Percentiles rank a stretch among this genome's conserved stretches.
Evolutionary conservation across 1,140 invertebrate genomes (phyloP).

Genomic region (Zaprionus camerounensis): DNA sequence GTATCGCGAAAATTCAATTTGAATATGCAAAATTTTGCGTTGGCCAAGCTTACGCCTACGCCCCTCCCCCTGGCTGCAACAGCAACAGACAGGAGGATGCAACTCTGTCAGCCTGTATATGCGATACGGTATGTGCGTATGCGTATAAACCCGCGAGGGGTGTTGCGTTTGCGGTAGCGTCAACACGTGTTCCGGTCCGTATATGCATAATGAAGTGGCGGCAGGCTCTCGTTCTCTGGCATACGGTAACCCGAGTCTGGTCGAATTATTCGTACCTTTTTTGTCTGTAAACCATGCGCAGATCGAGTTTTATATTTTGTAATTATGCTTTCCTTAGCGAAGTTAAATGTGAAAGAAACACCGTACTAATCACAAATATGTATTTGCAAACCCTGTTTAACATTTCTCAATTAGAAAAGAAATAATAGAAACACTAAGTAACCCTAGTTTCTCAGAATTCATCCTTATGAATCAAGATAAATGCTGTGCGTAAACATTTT

Average conservation of each 20-base stretch:
- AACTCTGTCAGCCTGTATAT: conserved; percentile 9
- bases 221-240: conserved; percentile 1
- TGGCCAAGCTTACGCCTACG: conserved; percentile 18
- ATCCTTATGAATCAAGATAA: conserved; percentile 60
- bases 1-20: conserved; percentile 73
- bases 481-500: conserved; percentile 81
- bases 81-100: conserved; percentile 59
- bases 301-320: background rate
- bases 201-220: background rate
- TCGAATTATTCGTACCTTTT: background rate
- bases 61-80: conserved; percentile 10
- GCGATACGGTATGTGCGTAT: conserved; percentile 1
- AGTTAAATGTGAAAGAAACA: background rate
- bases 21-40: conserved; percentile 71
- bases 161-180: conserved; percentile 65
- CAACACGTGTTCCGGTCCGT: conserved; percentile 70
- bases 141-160: background rate
- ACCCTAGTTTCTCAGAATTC: background rate
- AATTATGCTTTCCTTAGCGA: background rate
- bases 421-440: background rate
- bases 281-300: background rate
- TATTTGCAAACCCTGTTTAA: no score
- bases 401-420: background rate
- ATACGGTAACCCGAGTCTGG: background rate
- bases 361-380: no score